Evolutionary conservation across 1,140 invertebrate species (phyloP).

Genomic region (Drosophila parabipectinata): DNA sequence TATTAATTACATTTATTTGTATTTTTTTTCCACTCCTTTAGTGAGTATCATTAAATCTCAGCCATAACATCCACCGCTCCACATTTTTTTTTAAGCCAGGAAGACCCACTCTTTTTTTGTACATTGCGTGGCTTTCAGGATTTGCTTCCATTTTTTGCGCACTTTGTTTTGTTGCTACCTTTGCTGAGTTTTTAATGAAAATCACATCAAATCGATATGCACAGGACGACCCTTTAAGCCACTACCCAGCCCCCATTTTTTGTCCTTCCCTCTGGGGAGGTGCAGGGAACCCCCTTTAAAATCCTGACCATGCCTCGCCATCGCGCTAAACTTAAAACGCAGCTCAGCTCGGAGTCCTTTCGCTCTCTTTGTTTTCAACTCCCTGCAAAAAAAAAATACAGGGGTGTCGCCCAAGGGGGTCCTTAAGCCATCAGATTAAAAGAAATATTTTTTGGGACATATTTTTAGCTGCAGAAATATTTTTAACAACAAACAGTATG

Average conservation of each 20-base stretch:
- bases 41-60: not conserved
- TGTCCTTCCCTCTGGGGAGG: not conserved
- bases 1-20: not conserved
- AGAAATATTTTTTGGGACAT: not conserved
- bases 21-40: not conserved
- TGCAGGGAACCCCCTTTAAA: not conserved
- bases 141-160: conserved; percentile 6
- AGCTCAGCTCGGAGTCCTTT: conserved; percentile 13
- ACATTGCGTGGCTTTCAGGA: conserved; percentile 44
- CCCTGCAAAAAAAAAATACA: not conserved
- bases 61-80: not conserved
- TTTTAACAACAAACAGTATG: not conserved
- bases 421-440: not conserved
- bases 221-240: conserved; percentile 49
- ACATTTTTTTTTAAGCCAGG: not conserved
- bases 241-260: not conserved
- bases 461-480: not conserved
- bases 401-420: conserved; percentile 10
- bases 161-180: conserved; percentile 57
- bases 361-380: not conserved
- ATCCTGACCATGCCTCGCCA: conserved; percentile 25
- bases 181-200: conserved; percentile 76
- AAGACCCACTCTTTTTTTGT: conserved; percentile 53
- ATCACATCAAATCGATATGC: conserved; percentile 79
- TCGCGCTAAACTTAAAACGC: conserved; percentile 53